Evolutionary conservation across 2,113 vertebrate genomes (phyloP).

Genomic region (Pluvianellus socialis): DNA sequence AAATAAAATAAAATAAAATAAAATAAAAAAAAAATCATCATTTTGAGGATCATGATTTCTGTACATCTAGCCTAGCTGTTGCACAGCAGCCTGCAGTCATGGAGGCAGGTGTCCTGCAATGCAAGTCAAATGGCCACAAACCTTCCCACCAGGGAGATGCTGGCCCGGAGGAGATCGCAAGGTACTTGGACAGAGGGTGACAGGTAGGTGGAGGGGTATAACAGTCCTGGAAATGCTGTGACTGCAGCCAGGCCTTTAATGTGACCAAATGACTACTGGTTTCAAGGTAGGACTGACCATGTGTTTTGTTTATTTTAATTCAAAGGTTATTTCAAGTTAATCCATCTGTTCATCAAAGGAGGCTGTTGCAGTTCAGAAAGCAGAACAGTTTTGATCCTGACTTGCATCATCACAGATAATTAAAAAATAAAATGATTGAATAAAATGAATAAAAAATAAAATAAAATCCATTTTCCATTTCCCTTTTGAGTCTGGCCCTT

Average conservation of each 20-base stretch:
- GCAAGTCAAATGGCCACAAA: background rate
- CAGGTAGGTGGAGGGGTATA: too few species aligned
- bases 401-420: background rate
- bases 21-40: background rate
- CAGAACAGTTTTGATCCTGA: background rate
- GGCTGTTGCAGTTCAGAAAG: background rate
- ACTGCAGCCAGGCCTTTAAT: background rate
- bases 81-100: background rate
- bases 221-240: background rate
- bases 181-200: accelerated
- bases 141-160: background rate
- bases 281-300: background rate
- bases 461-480: background rate
- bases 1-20: background rate
- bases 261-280: background rate
- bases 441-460: background rate
- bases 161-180: background rate
- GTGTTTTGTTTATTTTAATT: background rate
- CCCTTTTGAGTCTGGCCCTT: background rate
- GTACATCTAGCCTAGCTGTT: background rate
- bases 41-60: background rate
- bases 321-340: background rate
- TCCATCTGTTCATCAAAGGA: background rate
- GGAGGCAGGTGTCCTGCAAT: background rate
- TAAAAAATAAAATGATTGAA: background rate